These are phyloP conservation scores for Microplitis manilae DNA, from an alignment of 2,888 invertebrate genomes.

Conservation along the genomic window DNA sequence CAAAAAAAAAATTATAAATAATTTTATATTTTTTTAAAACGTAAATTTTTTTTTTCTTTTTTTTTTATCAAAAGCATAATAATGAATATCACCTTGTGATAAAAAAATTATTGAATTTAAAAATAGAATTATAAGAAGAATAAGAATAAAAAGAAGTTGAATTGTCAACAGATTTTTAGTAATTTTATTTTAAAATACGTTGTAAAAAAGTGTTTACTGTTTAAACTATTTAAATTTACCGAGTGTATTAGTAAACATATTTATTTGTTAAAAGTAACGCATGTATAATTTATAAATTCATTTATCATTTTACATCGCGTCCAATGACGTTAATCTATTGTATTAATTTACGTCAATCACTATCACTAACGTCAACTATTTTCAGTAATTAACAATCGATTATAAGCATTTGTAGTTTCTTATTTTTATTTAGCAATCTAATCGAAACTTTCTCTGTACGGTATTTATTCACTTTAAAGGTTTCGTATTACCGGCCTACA, in stretches of 20 bases:
- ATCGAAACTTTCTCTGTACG: background rate
- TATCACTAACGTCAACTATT: background rate
- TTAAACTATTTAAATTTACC: background rate
- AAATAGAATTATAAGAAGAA: background rate
- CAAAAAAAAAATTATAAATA: background rate
- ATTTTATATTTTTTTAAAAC: background rate
- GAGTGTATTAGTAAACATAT: background rate
- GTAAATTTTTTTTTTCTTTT: background rate
- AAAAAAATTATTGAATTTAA: slow-evolving; percentile 4
- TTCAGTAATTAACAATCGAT: background rate
- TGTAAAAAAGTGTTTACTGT: slow-evolving; percentile 4
- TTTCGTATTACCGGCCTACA: background rate
- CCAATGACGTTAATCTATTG: background rate
- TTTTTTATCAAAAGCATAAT: slow-evolving; percentile 1
- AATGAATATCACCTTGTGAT: background rate
- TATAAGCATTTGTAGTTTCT: background rate
- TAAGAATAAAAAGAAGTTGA: background rate
- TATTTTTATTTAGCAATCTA: background rate
- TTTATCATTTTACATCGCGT: background rate
- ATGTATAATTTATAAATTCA: background rate
- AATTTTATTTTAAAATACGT: background rate
- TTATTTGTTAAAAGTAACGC: background rate
- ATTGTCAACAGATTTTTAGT: background rate
- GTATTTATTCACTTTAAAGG: background rate
- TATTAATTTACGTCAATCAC: background rate